Percentiles rank a stretch among this genome's conserved stretches.
These are phyloP conservation scores for Stomatorhinus ivindoensis DNA, from an alignment of 2,113 vertebrate genomes.

Conservation along the genomic window DNA sequence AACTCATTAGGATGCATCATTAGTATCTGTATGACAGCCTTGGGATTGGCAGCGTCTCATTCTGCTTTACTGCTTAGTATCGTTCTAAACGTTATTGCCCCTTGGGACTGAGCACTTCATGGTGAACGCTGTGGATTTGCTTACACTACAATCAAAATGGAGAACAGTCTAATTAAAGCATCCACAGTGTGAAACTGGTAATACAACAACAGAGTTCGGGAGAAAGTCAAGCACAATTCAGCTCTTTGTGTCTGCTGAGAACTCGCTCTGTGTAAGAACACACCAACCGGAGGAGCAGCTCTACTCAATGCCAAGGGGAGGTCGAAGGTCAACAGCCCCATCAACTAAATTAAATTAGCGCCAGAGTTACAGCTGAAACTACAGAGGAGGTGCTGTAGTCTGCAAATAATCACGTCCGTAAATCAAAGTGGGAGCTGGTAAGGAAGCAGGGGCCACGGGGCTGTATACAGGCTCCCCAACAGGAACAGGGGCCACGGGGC, in stretches of 20 bases:
- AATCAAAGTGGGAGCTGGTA: background rate
- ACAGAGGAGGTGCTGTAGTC: background rate
- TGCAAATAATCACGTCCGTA: background rate
- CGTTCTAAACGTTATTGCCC: conserved; percentile 86
- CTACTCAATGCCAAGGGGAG: background rate
- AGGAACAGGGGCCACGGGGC: background rate
- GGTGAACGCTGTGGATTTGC: conserved; percentile 5
- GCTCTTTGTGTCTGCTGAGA: background rate
- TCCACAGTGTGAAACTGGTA: background rate
- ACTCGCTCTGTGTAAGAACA: background rate
- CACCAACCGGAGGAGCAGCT: background rate
- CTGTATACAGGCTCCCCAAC: background rate
- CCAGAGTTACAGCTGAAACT: background rate
- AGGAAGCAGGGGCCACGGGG: background rate
- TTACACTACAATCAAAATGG: background rate
- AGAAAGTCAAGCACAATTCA: background rate
- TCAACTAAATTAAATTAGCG: background rate
- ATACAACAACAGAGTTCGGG: background rate
- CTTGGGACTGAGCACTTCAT: conserved; percentile 71
- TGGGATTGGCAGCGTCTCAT: conserved; percentile 61
- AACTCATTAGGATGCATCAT: background rate
- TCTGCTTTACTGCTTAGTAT: conserved; percentile 79
- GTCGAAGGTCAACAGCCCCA: background rate
- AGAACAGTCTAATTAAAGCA: background rate
- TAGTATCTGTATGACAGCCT: conserved; percentile 54